These are phyloP conservation scores for Nematopogon swammerdamellus DNA, from an alignment of 2,888 invertebrate species.

Conservation along the genomic window DNA sequence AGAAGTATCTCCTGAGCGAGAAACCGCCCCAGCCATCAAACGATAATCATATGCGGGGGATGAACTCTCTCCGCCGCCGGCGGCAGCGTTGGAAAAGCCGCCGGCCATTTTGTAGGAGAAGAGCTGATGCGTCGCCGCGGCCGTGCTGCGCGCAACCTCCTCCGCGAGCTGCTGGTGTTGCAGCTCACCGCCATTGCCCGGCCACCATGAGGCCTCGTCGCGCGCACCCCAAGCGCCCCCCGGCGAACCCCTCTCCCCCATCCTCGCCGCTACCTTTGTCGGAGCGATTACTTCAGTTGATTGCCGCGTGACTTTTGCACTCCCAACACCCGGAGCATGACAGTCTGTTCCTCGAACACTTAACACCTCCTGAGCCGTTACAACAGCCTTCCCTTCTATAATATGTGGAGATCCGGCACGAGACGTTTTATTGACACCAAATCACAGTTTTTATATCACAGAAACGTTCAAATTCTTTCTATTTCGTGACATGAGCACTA, in stretches of 20 bases:
- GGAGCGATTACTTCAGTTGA: constrained; percentile 5
- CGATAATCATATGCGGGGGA: constrained; percentile 74
- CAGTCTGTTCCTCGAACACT: background rate
- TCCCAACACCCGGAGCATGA: background rate
- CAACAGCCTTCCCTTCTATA: background rate
- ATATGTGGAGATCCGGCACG: background rate
- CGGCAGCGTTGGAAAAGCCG: constrained; percentile 71
- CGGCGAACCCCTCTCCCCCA: constrained; percentile 53
- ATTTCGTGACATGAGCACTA: background rate
- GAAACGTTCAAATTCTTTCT: background rate
- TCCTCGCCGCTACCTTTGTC: constrained; percentile 9
- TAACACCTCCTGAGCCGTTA: background rate
- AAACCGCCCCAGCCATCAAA: constrained; percentile 58
- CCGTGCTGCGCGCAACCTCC: constrained; percentile 43
- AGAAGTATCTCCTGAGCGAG: constrained; percentile 40
- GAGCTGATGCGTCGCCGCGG: constrained; percentile 63
- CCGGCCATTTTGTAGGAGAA: constrained; percentile 86
- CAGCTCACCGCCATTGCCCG: constrained; percentile 45
- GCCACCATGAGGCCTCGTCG: constrained; percentile 57
- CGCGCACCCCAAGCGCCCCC: constrained; percentile 58
- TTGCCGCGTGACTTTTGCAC: constrained; percentile 3
- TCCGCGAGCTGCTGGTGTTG: constrained; percentile 37
- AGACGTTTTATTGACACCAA: background rate
- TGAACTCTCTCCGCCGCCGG: constrained; percentile 60
- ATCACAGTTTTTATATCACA: background rate